These are phyloP conservation scores for Gymnosoma rotundatum DNA, from an alignment of 2,888 invertebrate genomes.

Conservation along the genomic window DNA sequence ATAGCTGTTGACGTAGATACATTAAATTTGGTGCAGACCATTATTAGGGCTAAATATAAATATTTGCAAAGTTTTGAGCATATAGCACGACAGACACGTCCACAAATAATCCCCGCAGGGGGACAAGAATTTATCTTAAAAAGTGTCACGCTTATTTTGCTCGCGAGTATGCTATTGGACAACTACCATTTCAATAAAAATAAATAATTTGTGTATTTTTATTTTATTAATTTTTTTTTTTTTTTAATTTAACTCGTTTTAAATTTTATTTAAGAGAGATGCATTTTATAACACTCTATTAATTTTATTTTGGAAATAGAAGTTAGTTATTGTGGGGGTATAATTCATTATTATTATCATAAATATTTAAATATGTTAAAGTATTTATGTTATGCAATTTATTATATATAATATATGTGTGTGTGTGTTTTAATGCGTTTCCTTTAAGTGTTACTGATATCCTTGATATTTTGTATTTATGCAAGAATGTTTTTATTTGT, in stretches of 20 bases:
- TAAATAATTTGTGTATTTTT: background rate
- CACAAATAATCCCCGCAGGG: too few relatives aligned
- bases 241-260: slow-evolving; percentile 66
- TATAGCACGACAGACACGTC: too few relatives aligned
- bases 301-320: slow-evolving; percentile 36
- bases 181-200: background rate
- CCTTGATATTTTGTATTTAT: slow-evolving; percentile 6
- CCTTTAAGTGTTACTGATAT: slow-evolving; percentile 5
- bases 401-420: slow-evolving; percentile 35
- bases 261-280: slow-evolving; percentile 68
- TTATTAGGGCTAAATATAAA: too few relatives aligned
- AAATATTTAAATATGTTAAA: slow-evolving; percentile 60
- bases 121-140: too few relatives aligned
- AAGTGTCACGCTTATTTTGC: too few relatives aligned
- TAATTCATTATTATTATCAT: slow-evolving; percentile 63
- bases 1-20: too few relatives aligned
- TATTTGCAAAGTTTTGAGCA: too few relatives aligned
- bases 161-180: too few relatives aligned
- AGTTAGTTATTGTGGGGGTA: slow-evolving; percentile 17
- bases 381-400: slow-evolving; percentile 48
- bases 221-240: slow-evolving; percentile 43
- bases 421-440: background rate
- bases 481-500: slow-evolving; percentile 17
- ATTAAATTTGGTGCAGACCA: too few relatives aligned
- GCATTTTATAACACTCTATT: slow-evolving; percentile 56